Evolutionary conservation across 2,888 invertebrate species (phyloP), one percentile per base, ranked within the genome.

Genomic region (Stratiomys singularior): DNA sequence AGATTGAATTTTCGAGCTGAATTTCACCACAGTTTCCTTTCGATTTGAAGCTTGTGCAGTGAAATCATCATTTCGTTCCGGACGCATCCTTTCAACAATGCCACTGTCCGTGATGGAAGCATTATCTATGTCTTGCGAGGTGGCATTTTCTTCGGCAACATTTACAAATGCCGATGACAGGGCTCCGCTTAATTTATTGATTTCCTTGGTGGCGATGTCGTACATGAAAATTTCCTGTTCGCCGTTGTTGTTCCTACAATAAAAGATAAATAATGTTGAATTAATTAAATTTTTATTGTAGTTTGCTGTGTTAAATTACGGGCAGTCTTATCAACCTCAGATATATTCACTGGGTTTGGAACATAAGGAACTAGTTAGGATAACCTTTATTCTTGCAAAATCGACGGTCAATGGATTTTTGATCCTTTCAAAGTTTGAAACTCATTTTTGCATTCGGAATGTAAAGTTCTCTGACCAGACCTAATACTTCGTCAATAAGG

Each of bases 191-290:
- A 96, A 88, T 86, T 93, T 94, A 85, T 91, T 95, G 1, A 95
- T 93, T 56, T 90, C 91, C 82, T 93, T 91, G 2, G 93, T 91
- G 79, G 89, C 88, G 63, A 94, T 91, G 84, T 96, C 95, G 85
- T 94, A 95, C 95, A 96, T 95, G 87, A 91, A 96, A 82, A 96
- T 95, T 88, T 95, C 95, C 84, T 92, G 92, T 78, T 91, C 91
- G 64, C 89, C 88, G 0, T 82, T 82, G 27, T 82, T 79, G 71
- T 85, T 81, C 78, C 86, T 87, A 77, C 1, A 28, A 77, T 25
- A 5, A 60, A 1, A 60, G 9, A 37, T 3, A 9, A 37, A 37
- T 37, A n/a, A n/a, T n/a, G n/a, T n/a, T n/a, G n/a, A n/a, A n/a
- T n/a, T n/a, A n/a, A n/a, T n/a, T n/a, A n/a, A n/a, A n/a, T n/a